phyloP scores from a whole-genome alignment of 2,888 invertebrate species.

The Lasius platythorax region DNA sequence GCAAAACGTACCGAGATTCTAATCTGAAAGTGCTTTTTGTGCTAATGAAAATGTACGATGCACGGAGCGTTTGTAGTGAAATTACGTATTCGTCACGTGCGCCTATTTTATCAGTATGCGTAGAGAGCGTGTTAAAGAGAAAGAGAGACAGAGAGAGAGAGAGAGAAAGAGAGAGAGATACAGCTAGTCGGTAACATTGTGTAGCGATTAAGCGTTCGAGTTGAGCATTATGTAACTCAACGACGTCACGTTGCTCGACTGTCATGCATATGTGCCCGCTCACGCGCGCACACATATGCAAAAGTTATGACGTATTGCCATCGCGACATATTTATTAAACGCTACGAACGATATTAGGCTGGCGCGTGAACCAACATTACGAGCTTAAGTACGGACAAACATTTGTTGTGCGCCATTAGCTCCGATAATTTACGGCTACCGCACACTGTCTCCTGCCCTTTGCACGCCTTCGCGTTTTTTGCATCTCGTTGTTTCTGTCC shows the following conservation, averaged over 20 bases:
- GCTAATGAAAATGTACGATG: conserved; percentile 70
- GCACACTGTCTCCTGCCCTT: conserved; percentile 7
- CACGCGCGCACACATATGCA: conserved; percentile 59
- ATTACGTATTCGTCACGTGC: conserved; percentile 81
- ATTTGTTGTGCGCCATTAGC: conserved; percentile 81
- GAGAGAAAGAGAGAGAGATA: conserved; percentile 39
- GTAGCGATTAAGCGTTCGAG: conserved; percentile 80
- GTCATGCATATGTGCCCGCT: conserved; percentile 30
- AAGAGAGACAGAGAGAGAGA: conserved; percentile 36
- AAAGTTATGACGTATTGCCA: conserved; percentile 78
- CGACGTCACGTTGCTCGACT: conserved; percentile 65
- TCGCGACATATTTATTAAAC: conserved; percentile 83
- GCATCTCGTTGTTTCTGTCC: conserved; percentile 20
- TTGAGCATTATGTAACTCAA: conserved; percentile 75
- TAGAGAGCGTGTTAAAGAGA: conserved; percentile 47
- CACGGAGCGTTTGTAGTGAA: conserved; percentile 65
- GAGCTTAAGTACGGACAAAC: conserved; percentile 78
- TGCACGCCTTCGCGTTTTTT: conserved; percentile 42
- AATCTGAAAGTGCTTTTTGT: conserved; percentile 63
- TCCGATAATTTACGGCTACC: conserved; percentile 79
- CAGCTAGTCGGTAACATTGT: conserved; percentile 76
- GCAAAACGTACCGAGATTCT: conserved; percentile 46
- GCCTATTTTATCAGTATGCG: conserved; percentile 79
- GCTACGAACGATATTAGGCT: conserved; percentile 79
- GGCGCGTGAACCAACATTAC: conserved; percentile 78